These are phyloP conservation scores for Cladopsammia gracilis DNA, from an alignment of 64 coral and sea anemone genomes.

Conservation along the genomic window DNA sequence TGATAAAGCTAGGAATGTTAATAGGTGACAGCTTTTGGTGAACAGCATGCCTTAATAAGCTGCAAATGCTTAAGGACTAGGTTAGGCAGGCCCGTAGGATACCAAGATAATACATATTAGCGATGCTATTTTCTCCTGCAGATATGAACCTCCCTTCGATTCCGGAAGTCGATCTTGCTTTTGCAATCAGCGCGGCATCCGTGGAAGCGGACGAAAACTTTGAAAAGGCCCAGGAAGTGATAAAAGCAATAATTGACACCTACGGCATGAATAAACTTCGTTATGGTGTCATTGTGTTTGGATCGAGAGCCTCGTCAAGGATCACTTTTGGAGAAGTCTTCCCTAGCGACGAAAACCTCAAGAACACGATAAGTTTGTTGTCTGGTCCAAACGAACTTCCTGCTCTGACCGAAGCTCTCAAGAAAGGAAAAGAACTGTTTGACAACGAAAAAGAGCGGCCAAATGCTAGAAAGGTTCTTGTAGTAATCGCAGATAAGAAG, in stretches of 20 bases:
- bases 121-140: not conserved
- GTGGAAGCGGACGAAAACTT: slow-evolving; percentile 61
- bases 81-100: too few species aligned
- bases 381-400: slow-evolving; percentile 25
- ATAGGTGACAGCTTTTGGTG: too few species aligned
- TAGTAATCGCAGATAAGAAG: slow-evolving; percentile 73
- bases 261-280: slow-evolving; percentile 65
- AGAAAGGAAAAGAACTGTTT: slow-evolving; percentile 72
- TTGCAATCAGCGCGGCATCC: slow-evolving; percentile 80
- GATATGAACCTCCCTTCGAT: slow-evolving; percentile 26
- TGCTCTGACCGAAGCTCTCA: slow-evolving; percentile 66
- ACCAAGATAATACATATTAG: not conserved
- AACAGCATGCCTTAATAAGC: too few species aligned
- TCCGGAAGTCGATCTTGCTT: slow-evolving; percentile 71
- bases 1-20: too few species aligned
- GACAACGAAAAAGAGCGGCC: slow-evolving; percentile 34
- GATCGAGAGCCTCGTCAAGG: slow-evolving; percentile 38
- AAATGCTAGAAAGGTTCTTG: slow-evolving; percentile 69
- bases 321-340: slow-evolving; percentile 62
- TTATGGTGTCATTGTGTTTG: slow-evolving; percentile 84
- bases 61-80: too few species aligned
- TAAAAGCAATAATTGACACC: slow-evolving; percentile 79
- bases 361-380: slow-evolving; percentile 48
- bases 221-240: slow-evolving; percentile 60
- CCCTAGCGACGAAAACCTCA: slow-evolving; percentile 49